These are phyloP conservation scores for Phortica okadai DNA, from an alignment of 2,888 invertebrate genomes.

Conservation along the genomic window DNA sequence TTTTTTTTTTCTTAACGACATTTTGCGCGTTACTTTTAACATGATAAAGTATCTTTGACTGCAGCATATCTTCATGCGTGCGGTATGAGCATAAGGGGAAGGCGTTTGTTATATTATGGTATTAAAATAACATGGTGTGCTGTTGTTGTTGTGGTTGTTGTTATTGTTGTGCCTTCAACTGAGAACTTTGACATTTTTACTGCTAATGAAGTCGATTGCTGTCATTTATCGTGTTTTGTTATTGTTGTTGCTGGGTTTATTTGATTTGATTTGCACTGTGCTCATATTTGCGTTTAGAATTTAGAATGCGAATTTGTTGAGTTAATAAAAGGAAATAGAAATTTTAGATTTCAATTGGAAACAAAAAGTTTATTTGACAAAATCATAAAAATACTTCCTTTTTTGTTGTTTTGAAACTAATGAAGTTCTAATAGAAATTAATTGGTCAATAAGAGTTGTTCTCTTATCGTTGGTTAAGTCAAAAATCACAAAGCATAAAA, in stretches of 20 bases:
- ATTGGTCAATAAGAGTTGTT: too few species aligned
- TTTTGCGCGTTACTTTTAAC: neutral
- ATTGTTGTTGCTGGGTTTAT: constrained; percentile 39
- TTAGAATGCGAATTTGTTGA: neutral
- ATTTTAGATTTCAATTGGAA: too few species aligned
- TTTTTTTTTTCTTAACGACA: constrained; percentile 14
- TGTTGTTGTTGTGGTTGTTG: constrained; percentile 34
- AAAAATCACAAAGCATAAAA: too few species aligned
- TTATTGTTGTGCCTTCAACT: constrained; percentile 38
- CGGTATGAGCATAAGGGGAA: neutral
- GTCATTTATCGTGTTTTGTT: constrained; percentile 64
- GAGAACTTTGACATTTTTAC: constrained; percentile 62
- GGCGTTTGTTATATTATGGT: constrained; percentile 51
- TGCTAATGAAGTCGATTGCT: constrained; percentile 75
- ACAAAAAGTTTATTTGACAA: too few species aligned
- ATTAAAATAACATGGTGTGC: constrained; percentile 56
- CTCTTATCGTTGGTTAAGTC: too few species aligned
- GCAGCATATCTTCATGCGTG: constrained; percentile 9
- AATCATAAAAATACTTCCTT: too few species aligned
- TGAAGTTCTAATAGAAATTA: too few species aligned
- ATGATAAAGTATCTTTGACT: constrained; percentile 20
- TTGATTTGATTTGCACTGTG: neutral
- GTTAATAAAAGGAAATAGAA: neutral
- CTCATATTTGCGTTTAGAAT: neutral
- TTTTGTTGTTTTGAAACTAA: too few species aligned